Evolutionary conservation across 2,888 invertebrate species (phyloP).

Genomic region (Anthoptus insignis): DNA sequence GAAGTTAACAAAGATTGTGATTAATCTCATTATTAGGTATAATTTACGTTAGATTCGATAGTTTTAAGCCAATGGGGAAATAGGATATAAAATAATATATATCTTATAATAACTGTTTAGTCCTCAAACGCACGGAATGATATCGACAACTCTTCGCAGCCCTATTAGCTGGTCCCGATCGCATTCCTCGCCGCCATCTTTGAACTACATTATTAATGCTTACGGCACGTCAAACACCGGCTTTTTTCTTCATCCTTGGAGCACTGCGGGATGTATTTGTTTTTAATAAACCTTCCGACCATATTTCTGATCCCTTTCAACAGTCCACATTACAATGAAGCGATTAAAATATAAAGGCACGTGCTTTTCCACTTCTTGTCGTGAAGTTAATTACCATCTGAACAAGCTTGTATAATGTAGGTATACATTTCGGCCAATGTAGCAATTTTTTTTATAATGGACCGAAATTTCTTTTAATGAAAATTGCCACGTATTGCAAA

Average conservation of each 20-base stretch:
- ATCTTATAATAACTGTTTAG: no score
- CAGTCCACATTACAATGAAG: conserved; percentile 28
- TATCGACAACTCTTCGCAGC: conserved; percentile 56
- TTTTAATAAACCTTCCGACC: conserved; percentile 73
- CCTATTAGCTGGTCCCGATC: conserved; percentile 66
- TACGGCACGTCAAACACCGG: conserved; percentile 70
- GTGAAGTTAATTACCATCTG: no score
- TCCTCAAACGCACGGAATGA: background rate
- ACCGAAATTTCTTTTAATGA: no score
- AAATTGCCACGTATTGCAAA: no score
- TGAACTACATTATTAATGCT: conserved; percentile 84
- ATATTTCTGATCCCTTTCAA: conserved; percentile 40
- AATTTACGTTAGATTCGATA: no score
- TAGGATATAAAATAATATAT: no score
- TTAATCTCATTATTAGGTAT: background rate
- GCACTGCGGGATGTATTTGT: conserved; percentile 73
- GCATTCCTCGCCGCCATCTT: conserved; percentile 84
- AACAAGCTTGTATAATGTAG: no score
- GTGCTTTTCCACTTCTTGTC: no score
- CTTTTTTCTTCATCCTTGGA: conserved; percentile 65
- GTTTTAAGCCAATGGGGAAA: no score
- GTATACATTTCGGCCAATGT: no score
- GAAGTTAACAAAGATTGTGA: background rate
- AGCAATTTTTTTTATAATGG: no score
- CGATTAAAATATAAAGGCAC: conserved; percentile 34